These are phyloP conservation scores for Cyclophora albipunctata DNA, from an alignment of 2,888 invertebrate genomes.

Conservation along the genomic window DNA sequence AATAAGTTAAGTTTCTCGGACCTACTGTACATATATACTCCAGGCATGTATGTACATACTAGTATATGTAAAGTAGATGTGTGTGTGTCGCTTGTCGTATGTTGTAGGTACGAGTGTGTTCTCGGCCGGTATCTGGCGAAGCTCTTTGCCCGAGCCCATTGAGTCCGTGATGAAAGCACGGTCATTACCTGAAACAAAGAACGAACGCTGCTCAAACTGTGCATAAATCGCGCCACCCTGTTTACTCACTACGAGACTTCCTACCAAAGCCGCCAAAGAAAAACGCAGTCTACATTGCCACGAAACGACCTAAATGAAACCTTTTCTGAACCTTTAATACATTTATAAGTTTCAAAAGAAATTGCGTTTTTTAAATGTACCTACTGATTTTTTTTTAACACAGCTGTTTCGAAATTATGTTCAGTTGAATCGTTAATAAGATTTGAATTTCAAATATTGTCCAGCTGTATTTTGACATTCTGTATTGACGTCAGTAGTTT, in stretches of 20 bases:
- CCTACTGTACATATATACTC: too few species aligned
- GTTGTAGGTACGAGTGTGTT: background rate
- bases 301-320: conserved; percentile 45
- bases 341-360: conserved; percentile 28
- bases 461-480: conserved; percentile 15
- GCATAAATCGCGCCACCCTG: conserved; percentile 68
- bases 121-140: conserved; percentile 46
- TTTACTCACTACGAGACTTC: conserved; percentile 62
- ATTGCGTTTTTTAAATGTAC: conserved; percentile 9
- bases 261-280: conserved; percentile 61
- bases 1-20: too few species aligned
- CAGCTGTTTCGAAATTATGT: conserved; percentile 11
- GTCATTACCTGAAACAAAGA: conserved; percentile 75
- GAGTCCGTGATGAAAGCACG: conserved; percentile 67
- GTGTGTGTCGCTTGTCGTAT: too few species aligned
- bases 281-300: conserved; percentile 60
- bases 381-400: conserved; percentile 2
- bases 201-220: conserved; percentile 65
- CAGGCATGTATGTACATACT: too few species aligned
- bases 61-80: too few species aligned
- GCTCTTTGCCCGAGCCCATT: conserved; percentile 60
- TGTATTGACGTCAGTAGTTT: conserved; percentile 16
- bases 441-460: conserved; percentile 23
- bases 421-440: conserved; percentile 18
- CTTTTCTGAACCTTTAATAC: conserved; percentile 40